Base-by-base conservation (phyloP, 2,888 invertebrate genomes). In the Chironomus riparius region DNA sequence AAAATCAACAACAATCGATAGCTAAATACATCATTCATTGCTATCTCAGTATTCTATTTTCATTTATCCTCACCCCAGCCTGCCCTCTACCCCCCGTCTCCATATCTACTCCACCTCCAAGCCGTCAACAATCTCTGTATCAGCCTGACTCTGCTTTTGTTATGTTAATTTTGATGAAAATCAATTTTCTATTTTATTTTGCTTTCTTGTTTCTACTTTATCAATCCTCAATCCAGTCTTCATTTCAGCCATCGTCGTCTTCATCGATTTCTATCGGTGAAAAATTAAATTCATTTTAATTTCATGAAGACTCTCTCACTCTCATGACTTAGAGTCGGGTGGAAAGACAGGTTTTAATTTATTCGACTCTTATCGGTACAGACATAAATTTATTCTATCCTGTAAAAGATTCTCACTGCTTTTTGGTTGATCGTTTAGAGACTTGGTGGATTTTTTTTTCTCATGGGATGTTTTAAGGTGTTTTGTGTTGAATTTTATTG, bases 131-230 rank as follows among this genome's bases (percentile, higher is more conserved):
- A 38, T 38, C 38, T 38, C 38, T 38, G 38, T 10, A 38, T 38
- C 38, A 38, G 38, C 38, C 38, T 18, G 56, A 56, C 56, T 56
- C 15, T 62, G 38, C 50, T 72, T 72, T 72, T 72, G 72, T 72
- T 61, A 72, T 72, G 72, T 72, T 72, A 72, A 72, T 72, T 72
- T 72, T 4, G 50, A 47, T 62, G 62, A 72, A 72, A 72, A 72
- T 72, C 72, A 72, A 72, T 72, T 72, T 72, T 28, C 72, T 50
- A 38, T 38, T 38, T 28, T 28, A 28, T 28, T 28, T 28, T 28
- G 28, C 28, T 28, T 38, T 38, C 38, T 38, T 38, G 38, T 38
- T 38, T 38, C 38, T 38, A 38, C 38, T 38, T 18, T 18, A 56
- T 56, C 56, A 7, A 5, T 56, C 56, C 18, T 18, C 56, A 15